phyloP scores from a whole-genome alignment of 1,140 invertebrate genomes.

The Polyergus mexicanus region DNA sequence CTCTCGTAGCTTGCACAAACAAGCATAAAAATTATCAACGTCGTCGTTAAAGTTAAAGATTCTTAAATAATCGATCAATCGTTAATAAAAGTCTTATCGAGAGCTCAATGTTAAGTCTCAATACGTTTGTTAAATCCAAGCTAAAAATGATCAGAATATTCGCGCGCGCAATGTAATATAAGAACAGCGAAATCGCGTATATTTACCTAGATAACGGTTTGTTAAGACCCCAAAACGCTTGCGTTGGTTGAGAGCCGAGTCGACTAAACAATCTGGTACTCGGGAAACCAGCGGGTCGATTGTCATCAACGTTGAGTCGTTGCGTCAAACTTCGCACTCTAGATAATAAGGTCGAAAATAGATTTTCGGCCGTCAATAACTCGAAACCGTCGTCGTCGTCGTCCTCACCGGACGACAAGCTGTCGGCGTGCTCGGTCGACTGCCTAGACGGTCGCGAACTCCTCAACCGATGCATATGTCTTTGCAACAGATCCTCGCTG shows the following conservation, averaged over 20 bases:
- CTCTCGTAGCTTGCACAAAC: conserved; percentile 86
- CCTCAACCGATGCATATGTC: conserved; percentile 91
- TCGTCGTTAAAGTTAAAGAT: conserved; percentile 4
- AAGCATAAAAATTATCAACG: conserved; percentile 68
- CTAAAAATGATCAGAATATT: neutral
- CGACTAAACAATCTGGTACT: conserved; percentile 86
- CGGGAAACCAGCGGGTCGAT: conserved; percentile 87
- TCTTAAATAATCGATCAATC: neutral
- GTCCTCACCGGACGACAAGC: conserved; percentile 94
- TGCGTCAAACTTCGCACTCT: conserved; percentile 94
- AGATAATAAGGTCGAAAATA: conserved; percentile 95
- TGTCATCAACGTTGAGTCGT: conserved; percentile 93
- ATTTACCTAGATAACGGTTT: conserved; percentile 84
- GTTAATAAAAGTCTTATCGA: conserved; percentile 2
- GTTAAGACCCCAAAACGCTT: conserved; percentile 82
- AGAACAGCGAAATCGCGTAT: neutral
- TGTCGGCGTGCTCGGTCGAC: conserved; percentile 91
- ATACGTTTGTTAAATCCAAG: neutral
- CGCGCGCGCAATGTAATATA: neutral
- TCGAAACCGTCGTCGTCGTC: conserved; percentile 96
- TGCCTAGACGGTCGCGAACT: conserved; percentile 91
- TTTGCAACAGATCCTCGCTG: conserved; percentile 85
- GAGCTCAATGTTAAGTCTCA: neutral
- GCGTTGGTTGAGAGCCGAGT: conserved; percentile 80
- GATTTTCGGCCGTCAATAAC: conserved; percentile 95